phyloP scores from a whole-genome alignment of 2,797 vertebrate species.

The Melanitta fusca region DNA sequence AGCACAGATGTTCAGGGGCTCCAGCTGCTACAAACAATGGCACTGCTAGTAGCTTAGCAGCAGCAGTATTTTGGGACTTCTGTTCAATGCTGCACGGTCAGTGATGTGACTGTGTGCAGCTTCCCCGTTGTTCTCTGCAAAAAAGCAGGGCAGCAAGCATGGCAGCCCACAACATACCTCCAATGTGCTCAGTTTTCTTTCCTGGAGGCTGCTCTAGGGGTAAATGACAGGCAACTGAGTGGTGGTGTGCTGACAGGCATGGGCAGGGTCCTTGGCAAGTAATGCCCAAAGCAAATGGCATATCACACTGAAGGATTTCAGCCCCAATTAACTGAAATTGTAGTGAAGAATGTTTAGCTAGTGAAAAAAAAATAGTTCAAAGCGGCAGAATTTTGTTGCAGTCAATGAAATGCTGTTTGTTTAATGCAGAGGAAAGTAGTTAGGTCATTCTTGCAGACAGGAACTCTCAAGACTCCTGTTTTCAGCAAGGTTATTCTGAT shows the following conservation, averaged over 20 bases:
- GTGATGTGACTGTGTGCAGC: not conserved
- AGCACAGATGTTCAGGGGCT: not conserved
- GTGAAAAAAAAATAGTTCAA: not conserved
- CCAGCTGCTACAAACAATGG: rapidly evolving
- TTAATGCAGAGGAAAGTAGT: not conserved
- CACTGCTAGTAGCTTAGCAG: not conserved
- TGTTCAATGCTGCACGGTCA: not conserved
- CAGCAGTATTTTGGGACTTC: not conserved
- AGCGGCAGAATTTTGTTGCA: not conserved
- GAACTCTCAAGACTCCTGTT: not conserved
- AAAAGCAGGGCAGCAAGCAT: not conserved
- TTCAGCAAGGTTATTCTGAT: not conserved
- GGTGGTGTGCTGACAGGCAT: rapidly evolving
- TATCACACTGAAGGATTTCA: not conserved
- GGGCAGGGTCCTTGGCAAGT: not conserved
- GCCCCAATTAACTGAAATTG: not conserved
- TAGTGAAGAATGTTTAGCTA: not conserved
- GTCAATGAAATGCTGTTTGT: not conserved
- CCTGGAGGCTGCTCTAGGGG: not conserved
- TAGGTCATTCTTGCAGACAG: not conserved
- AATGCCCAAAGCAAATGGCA: not conserved
- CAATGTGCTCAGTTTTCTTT: rapidly evolving
- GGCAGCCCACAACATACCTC: not conserved
- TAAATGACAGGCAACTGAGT: not conserved
- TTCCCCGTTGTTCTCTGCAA: not conserved